These are phyloP conservation scores for Petrocephalus microphthalmus DNA, from an alignment of 2,113 vertebrate genomes.

Conservation along the genomic window DNA sequence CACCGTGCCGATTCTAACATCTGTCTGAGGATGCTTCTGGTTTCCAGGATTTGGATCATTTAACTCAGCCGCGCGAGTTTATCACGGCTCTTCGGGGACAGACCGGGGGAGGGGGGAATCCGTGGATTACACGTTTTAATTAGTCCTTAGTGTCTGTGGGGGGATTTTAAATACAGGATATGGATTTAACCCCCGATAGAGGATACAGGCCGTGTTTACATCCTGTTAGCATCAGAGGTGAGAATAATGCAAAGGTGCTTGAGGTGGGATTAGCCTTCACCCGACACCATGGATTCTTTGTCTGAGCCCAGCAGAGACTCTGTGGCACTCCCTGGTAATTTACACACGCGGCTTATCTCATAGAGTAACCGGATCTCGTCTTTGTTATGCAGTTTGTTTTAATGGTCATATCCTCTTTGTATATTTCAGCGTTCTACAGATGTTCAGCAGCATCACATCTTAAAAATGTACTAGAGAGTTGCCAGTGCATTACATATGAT, in stretches of 20 bases:
- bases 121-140: constrained; percentile 6
- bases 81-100: constrained; percentile 12
- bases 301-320: neutral
- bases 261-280: neutral
- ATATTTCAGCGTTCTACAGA: neutral
- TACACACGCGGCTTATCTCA: neutral
- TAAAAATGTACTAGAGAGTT: neutral
- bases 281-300: neutral
- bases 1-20: neutral
- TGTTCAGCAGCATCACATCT: neutral
- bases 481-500: neutral
- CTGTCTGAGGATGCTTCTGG: constrained; percentile 4
- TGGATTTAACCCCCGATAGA: neutral
- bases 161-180: constrained; percentile 3
- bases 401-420: neutral
- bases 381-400: neutral
- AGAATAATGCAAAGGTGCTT: neutral
- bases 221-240: neutral
- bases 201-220: constrained; percentile 7
- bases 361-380: neutral
- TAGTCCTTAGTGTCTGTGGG: neutral
- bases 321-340: neutral
- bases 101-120: neutral
- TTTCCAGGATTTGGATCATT: constrained; percentile 21
- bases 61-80: neutral